Base-by-base conservation (phyloP, 1,140 invertebrate genomes). In the Ctenoplectra terminalis region DNA sequence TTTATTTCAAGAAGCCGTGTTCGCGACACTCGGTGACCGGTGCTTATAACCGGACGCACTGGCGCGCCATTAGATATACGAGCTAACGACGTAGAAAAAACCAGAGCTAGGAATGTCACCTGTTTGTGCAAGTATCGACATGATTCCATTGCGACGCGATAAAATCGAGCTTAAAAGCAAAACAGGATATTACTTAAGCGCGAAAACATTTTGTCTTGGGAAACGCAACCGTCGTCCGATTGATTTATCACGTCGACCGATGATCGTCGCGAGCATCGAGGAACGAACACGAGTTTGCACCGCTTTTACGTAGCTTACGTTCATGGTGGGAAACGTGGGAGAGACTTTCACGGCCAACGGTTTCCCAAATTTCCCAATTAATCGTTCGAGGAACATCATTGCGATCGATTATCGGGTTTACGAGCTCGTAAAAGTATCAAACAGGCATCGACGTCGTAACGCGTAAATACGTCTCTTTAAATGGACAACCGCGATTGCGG, bases 41-140 rank as follows among this genome's bases (percentile, higher is more conserved):
- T 63, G 60, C 74, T 73, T 66, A 78, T 75, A 86, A 86, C 85
- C 84, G 85, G 84, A 87, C 81, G 80, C 75, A 74, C 46, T 73
- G 58, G 43, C 77, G 46, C 74, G 70, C 64, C 61, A 84, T 81
- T 83, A 86, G 85, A 87, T 87, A 87, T 78, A 81, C 85, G 86
- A 87, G 82, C 56, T 48, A 84, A 81, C 43, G 50, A 23, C 34
- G 29, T 37, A 23, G 43, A 82, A 67, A 83, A 87, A 85, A 77
- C 52, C 72, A 29, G 61, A 66, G 64, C n/a, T 71, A 87, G 81
- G 86, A 87, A 87, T 87, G 86, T 87, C 86, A 87, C 85, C 81
- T 87, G 86, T 87, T 87, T 87, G 85, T 87, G 81, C 86, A 83
- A 86, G 85, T 87, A 76, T 77, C 83, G 74, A 77, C 86, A 58